Evolutionary conservation across 53 echinoderm and acorn worm species (phyloP).

Genomic region (Temnopleurus reevesii): DNA sequence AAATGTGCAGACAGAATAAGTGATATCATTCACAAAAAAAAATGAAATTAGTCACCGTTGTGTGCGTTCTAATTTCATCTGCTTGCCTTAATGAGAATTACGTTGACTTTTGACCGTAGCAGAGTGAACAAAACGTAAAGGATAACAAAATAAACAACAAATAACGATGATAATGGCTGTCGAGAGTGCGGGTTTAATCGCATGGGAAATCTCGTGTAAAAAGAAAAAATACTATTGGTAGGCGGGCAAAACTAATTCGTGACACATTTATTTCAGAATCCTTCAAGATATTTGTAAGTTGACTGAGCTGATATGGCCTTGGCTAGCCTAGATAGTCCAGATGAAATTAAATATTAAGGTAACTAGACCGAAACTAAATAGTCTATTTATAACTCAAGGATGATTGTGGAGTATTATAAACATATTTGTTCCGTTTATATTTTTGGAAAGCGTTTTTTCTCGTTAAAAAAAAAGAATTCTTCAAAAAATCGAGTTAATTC

Average conservation of each 20-base stretch:
- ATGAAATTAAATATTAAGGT: not conserved
- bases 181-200: too few relatives aligned
- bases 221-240: not conserved
- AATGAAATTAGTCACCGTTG: not conserved
- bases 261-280: not conserved
- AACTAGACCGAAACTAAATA: not conserved
- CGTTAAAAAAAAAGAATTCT: too few relatives aligned
- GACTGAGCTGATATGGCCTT: conserved; percentile 1
- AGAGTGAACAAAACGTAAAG: not conserved
- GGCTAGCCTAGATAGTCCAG: not conserved
- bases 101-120: not conserved
- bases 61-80: not conserved
- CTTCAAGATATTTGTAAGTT: not conserved
- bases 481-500: too few relatives aligned
- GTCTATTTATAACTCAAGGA: not conserved
- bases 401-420: not conserved
- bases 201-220: too few relatives aligned
- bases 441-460: not conserved
- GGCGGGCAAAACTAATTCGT: not conserved
- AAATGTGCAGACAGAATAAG: not conserved
- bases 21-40: not conserved
- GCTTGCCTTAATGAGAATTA: too few relatives aligned
- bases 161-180: too few relatives aligned
- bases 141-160: too few relatives aligned
- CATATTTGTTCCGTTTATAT: not conserved